phyloP scores from a whole-genome alignment of 2,888 invertebrate species.

The Oligia fasciuncula region DNA sequence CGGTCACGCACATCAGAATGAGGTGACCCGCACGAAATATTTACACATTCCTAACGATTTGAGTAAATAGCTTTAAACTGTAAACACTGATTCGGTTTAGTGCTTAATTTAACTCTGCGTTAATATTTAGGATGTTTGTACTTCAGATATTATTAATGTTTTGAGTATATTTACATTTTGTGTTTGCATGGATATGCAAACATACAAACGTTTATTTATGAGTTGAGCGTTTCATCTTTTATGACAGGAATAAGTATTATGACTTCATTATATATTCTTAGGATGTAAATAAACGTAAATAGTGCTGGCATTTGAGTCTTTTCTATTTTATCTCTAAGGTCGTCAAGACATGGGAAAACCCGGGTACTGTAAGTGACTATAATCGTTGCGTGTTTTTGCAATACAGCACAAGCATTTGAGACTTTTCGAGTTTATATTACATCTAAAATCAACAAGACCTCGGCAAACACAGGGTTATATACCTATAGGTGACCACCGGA shows the following conservation, averaged over 20 bases:
- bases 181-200: slow-evolving; percentile 5
- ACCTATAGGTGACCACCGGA: neutral
- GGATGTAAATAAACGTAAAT: neutral
- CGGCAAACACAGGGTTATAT: neutral
- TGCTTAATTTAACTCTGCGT: slow-evolving; percentile 44
- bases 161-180: slow-evolving; percentile 34
- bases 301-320: neutral
- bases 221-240: slow-evolving; percentile 20
- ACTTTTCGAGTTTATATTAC: neutral
- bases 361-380: neutral
- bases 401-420: neutral
- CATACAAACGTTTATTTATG: neutral
- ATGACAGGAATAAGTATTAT: slow-evolving; percentile 4
- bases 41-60: slow-evolving; percentile 51
- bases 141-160: slow-evolving; percentile 43
- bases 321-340: neutral
- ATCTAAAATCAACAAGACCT: neutral
- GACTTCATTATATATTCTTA: slow-evolving; percentile 11
- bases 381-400: neutral
- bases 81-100: slow-evolving; percentile 51
- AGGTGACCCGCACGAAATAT: slow-evolving; percentile 52
- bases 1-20: slow-evolving; percentile 45
- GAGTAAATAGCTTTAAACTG: slow-evolving; percentile 44
- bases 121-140: slow-evolving; percentile 46
- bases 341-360: neutral